Evolutionary conservation across 2,888 invertebrate species (phyloP), one percentile per base, ranked within the genome.

Genomic region (Harpagoxenus sublaevis): DNA sequence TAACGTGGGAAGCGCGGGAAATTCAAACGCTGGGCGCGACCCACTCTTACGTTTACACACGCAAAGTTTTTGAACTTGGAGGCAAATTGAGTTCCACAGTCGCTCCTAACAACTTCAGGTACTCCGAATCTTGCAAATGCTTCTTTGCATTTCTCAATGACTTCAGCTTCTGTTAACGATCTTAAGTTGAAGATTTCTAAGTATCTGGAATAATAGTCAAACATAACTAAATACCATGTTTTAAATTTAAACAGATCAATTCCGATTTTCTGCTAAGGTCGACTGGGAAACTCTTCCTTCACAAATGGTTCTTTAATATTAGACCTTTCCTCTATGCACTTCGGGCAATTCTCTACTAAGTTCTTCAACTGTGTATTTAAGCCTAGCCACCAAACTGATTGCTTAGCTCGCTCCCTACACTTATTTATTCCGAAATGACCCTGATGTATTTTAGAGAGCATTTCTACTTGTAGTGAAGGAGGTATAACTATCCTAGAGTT

Each of bases 361-460:
- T 42, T 39, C 4, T 42, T 57, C 12, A 73, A 23, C 23, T 73
- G 73, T 8, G n/a, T 23, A 1, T 18, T 55, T 23, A 57, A 15
- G 4, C 70, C 70, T 12, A 42, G 8, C 70, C 70, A 70, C 73
- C 73, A 73, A 1, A 73, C 39, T 2, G 71, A 73, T 12, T 73
- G 73, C 6, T n/a, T 55, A 3, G 57, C 73, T 51, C 57, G 8
- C 2, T 39, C 57, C 18, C 73, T 73, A 28, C 73, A 73, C 10
- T 73, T 73, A 12, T 57, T 73, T 42, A 70, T 31, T 0, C 92
- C 92, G 0, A 89, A 84, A 75, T 92, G 92, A 2, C 92, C 91
- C 48, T 82, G n/a, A 5, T 73, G 57, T 57, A 73, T 39, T 1
- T 57, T 73, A 23, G 23, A 42, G 9, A 71, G n/a, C 1, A 73